Evolutionary conservation across 2,113 vertebrate species (phyloP), one percentile per base, ranked within the genome.

Genomic region (Epinephelus cyanopodus): DNA sequence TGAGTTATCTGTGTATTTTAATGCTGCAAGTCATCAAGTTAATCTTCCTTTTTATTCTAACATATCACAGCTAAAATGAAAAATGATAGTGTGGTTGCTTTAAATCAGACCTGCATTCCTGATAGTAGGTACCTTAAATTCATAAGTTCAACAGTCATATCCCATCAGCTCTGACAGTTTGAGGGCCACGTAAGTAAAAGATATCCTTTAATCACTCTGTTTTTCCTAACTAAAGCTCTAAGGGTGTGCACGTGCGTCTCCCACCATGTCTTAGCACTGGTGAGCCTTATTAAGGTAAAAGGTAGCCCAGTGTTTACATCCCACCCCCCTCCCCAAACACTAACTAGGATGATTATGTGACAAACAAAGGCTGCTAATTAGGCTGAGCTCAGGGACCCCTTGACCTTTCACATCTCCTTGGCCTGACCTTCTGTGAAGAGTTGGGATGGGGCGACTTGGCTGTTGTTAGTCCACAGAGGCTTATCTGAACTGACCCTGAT

Each of bases 241-340:
- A 53, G 9, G 15, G 4, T 11, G 17, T 11, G 29, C 65, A 58
- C 6, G 12, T 75, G 33, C 33, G 76, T 77, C 63, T 81, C 50
- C 37, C 64, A 42, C 15, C 54, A 12, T 0, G 39, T 81, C 74
- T 56, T 57, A 54, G 9, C 53, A 5, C 39, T 52, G 23, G 2
- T 73, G 50, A 83, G 71, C 54, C 77, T 68, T 83, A 91, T 90
- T 91, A 66, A 76, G 85, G 67, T 87, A 82, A 91, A 91, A 86
- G 84, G 69, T 90, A 25, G 65, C 57, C 19, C 71, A 39, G 25
- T 67, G 76, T 74, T 53, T 61, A 84, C 0, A 15, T 0, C 61
- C 13, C n/a, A 3, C 29, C 15, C 11, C 6, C 48, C 53, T 6
- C 0, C 37, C 21, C 17, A 6, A 57, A n/a, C 61, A 12, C 68